Base-by-base conservation (phyloP, 2,113 vertebrate genomes). In the Podiceps cristatus region DNA sequence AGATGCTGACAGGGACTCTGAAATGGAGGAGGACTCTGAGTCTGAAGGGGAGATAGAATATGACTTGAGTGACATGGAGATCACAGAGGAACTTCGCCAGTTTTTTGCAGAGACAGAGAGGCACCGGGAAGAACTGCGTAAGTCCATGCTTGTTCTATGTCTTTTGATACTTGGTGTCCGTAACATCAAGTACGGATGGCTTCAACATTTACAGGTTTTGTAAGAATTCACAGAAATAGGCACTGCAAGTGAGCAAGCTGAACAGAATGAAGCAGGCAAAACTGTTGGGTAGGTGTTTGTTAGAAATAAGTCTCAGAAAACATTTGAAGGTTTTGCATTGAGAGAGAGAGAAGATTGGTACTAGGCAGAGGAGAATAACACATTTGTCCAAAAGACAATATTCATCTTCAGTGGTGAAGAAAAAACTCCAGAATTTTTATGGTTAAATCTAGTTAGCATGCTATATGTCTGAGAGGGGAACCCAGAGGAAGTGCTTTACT, bases 41-140 rank as follows among this genome's bases (percentile, higher is more conserved):
- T 98, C 98, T 2, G 98, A 97, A 6, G 95, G 75, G 1, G 98
- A 96, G 18, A 98, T 99, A 27, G 99, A 99, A 55, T 99, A 98
- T 25, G 99, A 99, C 31, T 93, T 99, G 93, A 99, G 98, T 97
- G 99, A 99, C 97, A 99, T 99, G 99, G 99, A 99, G 90, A 99
- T 99, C 98, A 99, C 99, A 0, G 98, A 99, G 31, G 99, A 99
- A 93, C 99, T 99, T 27, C 99, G 99, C 20, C 98, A 99, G 95
- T 99, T 99, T 96, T 99, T 99, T 60, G 99, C 98, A 20, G 97
- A 99, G 94, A 99, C 99, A 0, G 99, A 99, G 94, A 97, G 92
- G 42, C 99, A 99, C 98, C 94, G 93, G 83, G 98, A 99, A 58
- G 99, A 99, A 56, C 98, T 99, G 33, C 98, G 99, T 99, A 97